These are phyloP conservation scores for Smutsia gigantea DNA, from an alignment of 2,797 vertebrate species.

Conservation along the genomic window DNA sequence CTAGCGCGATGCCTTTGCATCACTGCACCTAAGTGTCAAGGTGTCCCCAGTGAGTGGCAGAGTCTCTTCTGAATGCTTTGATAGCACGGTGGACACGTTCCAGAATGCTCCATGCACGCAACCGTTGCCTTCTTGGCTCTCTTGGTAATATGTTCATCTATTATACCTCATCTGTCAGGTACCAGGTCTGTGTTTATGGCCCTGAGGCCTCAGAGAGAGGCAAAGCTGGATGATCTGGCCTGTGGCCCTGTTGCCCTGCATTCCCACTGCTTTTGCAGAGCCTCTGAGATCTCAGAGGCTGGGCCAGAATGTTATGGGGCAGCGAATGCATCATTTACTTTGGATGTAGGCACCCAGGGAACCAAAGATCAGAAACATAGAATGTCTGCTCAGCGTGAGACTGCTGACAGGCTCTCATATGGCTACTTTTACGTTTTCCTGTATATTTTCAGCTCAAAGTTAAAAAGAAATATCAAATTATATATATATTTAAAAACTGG, in stretches of 20 bases:
- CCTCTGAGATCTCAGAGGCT: too few relatives aligned
- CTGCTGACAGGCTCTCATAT: not conserved
- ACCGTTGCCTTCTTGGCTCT: not conserved
- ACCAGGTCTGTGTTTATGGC: not conserved
- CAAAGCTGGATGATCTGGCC: too few relatives aligned
- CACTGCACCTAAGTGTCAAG: not conserved
- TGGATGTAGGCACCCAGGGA: not conserved
- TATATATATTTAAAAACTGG: not conserved
- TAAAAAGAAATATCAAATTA: not conserved
- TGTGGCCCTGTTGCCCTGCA: rapidly evolving
- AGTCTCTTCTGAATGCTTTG: not conserved
- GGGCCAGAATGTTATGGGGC: rapidly evolving
- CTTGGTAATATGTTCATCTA: not conserved
- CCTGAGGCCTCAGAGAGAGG: not conserved
- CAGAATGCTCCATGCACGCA: rapidly evolving
- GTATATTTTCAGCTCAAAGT: not conserved
- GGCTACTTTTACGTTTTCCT: not conserved
- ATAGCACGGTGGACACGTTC: not conserved
- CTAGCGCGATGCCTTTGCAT: not conserved
- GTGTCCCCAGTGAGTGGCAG: not conserved
- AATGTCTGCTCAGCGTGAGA: rapidly evolving
- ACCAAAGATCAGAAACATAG: not conserved
- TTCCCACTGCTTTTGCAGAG: rapidly evolving
- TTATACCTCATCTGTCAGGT: not conserved
- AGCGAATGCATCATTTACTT: not conserved